Conservation (phyloP, 1,140 invertebrate species). For the Anastrepha obliqua region DNA sequence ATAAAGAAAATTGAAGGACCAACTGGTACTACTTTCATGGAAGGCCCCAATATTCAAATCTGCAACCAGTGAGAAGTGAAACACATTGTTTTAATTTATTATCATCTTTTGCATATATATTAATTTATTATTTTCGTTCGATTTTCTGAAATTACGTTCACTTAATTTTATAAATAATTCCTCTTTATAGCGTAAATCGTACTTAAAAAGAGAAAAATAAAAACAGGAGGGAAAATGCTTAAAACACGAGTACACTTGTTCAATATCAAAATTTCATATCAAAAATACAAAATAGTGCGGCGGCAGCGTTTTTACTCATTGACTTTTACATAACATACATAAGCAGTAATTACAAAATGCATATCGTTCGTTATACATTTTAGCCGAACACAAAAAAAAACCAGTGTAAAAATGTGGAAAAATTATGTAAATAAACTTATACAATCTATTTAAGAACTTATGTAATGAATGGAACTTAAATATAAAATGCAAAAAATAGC, state of each 20-base stretch:
- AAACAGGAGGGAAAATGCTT: conserved; percentile 40
- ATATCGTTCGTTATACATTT: not conserved
- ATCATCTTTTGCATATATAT: conserved; percentile 11
- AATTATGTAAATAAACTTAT: not conserved
- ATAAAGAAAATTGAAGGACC: too few species aligned
- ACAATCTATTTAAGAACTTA: not conserved
- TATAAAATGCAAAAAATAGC: conserved; percentile 11
- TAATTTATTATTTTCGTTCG: conserved; percentile 6
- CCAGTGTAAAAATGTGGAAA: not conserved
- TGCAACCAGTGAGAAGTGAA: not conserved
- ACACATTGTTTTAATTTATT: not conserved
- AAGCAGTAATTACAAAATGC: conserved; percentile 21
- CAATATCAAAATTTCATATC: conserved; percentile 50
- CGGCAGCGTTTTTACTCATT: conserved; percentile 31
- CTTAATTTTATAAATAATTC: not conserved
- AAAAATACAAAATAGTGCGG: conserved; percentile 42
- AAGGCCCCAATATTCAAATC: too few species aligned
- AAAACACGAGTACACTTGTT: conserved; percentile 24
- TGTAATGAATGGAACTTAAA: conserved; percentile 9
- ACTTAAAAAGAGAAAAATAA: conserved; percentile 41
- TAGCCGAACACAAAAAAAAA: not conserved
- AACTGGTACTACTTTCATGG: too few species aligned
- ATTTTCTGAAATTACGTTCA: not conserved
- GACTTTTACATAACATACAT: conserved; percentile 7
- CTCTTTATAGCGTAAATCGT: not conserved